phyloP scores from a whole-genome alignment of 2,113 vertebrate genomes.

The Symphodus melops region DNA sequence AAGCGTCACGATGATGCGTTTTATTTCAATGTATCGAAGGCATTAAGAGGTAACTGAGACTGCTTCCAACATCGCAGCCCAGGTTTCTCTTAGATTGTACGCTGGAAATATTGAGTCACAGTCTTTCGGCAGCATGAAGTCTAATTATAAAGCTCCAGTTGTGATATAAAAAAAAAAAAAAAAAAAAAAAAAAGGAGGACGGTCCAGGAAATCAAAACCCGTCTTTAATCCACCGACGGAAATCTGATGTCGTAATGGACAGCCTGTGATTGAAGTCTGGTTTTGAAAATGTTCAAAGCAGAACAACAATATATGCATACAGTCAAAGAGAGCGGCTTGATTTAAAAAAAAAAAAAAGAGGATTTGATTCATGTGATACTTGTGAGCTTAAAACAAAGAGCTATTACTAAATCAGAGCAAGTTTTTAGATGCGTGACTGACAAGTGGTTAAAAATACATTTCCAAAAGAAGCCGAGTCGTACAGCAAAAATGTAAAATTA shows the following conservation, averaged over 20 bases:
- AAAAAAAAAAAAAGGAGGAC: slow-evolving; percentile 75
- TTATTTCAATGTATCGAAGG: too few relatives aligned
- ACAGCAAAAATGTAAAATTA: slow-evolving; percentile 26
- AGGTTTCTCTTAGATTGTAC: slow-evolving; percentile 28
- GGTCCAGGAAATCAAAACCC: slow-evolving; percentile 76
- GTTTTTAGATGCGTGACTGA: slow-evolving; percentile 59
- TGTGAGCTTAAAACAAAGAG: slow-evolving; percentile 71
- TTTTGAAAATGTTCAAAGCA: slow-evolving; percentile 76
- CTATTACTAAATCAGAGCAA: slow-evolving; percentile 48
- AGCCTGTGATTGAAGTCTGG: slow-evolving; percentile 80
- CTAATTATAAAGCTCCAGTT: slow-evolving; percentile 77
- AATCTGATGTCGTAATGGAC: slow-evolving; percentile 74
- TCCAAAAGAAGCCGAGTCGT: slow-evolving; percentile 15
- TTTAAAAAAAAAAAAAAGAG: slow-evolving; percentile 52
- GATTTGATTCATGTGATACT: slow-evolving; percentile 68
- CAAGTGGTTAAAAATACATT: slow-evolving; percentile 62
- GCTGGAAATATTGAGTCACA: slow-evolving; percentile 70
- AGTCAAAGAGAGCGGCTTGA: slow-evolving; percentile 79
- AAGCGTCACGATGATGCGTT: too few relatives aligned
- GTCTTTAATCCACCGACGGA: slow-evolving; percentile 78
- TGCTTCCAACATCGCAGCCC: slow-evolving; percentile 65
- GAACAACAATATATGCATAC: slow-evolving; percentile 75
- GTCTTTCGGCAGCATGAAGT: slow-evolving; percentile 61
- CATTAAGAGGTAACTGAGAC: slow-evolving; percentile 4
- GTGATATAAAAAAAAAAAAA: too few relatives aligned